A percentile compares a stretch with the other conserved stretches of the same genome.
Evolutionary conservation across 2,888 invertebrate genomes (phyloP).

Genomic region (Pediacus dermestoides): DNA sequence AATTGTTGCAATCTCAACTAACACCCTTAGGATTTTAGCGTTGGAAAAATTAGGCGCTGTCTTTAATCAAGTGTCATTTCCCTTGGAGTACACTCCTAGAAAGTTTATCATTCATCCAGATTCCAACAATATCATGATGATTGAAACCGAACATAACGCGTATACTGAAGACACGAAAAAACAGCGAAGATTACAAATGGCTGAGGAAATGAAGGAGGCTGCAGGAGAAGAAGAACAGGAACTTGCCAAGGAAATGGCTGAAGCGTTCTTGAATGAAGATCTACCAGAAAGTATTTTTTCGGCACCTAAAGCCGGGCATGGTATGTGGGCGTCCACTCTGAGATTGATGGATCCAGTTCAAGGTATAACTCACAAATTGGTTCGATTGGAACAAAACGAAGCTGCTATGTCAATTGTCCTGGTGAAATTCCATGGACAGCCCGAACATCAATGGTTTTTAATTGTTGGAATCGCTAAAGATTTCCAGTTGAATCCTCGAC

Average conservation of each 20-base stretch:
- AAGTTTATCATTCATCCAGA: conserved; percentile 92
- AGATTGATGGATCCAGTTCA: conserved; percentile 82
- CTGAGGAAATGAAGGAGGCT: conserved; percentile 96
- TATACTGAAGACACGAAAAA: conserved; percentile 97
- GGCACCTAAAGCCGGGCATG: conserved; percentile 91
- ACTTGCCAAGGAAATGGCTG: conserved; percentile 95
- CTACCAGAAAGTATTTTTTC: conserved; percentile 92
- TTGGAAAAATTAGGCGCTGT: conserved; percentile 97
- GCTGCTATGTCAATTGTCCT: conserved; percentile 88
- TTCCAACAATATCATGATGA: conserved; percentile 81
- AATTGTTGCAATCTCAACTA: conserved; percentile 97
- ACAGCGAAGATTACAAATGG: conserved; percentile 90
- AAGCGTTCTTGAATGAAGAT: conserved; percentile 91
- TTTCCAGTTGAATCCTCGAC: conserved; percentile 81
- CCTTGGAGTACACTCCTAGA: conserved; percentile 92
- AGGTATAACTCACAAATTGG: conserved; percentile 72
- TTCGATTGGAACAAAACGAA: conserved; percentile 92
- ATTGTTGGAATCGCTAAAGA: conserved; percentile 92
- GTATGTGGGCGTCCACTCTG: conserved; percentile 94
- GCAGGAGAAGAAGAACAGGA: conserved; percentile 95
- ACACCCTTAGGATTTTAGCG: conserved; percentile 94
- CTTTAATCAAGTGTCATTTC: conserved; percentile 93
- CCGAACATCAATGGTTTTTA: conserved; percentile 53
- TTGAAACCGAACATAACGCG: conserved; percentile 98
- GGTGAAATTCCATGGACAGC: conserved; percentile 47